A percentile compares a stretch with the other conserved stretches of the same genome.
These are phyloP conservation scores for Novumbra hubbsi DNA, from an alignment of 2,797 vertebrate species.

Conservation along the genomic window DNA sequence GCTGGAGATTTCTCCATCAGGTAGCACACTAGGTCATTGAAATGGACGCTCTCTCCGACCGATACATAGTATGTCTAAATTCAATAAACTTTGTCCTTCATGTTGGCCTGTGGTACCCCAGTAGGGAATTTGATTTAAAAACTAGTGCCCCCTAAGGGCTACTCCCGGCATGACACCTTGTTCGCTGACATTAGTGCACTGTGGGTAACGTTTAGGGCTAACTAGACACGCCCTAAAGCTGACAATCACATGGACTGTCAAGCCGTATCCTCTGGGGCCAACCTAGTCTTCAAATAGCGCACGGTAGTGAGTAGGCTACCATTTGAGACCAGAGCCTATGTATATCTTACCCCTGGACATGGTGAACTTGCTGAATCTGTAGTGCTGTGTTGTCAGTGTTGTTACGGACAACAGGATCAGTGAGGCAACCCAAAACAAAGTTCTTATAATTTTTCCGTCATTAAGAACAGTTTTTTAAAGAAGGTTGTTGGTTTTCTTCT, in stretches of 20 bases:
- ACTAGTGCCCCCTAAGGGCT: background rate
- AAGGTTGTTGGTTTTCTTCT: constrained; percentile 16
- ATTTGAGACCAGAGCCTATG: background rate
- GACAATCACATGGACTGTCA: constrained; percentile 59
- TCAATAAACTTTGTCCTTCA: too few relatives aligned
- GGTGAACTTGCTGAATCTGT: constrained; percentile 22
- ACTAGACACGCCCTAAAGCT: constrained; percentile 36
- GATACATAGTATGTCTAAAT: too few relatives aligned
- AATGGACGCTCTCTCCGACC: too few relatives aligned
- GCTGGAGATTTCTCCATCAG: too few relatives aligned
- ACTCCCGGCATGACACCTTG: constrained; percentile 3
- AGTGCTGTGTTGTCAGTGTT: constrained; percentile 24
- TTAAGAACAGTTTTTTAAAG: constrained; percentile 18
- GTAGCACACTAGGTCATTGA: too few relatives aligned
- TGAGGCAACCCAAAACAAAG: constrained; percentile 12
- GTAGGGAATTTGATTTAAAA: too few relatives aligned
- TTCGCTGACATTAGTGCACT: too few relatives aligned
- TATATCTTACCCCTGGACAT: constrained; percentile 35
- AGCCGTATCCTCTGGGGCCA: background rate
- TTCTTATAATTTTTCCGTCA: constrained; percentile 26
- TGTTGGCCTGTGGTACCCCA: too few relatives aligned
- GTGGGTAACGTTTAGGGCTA: constrained; percentile 14
- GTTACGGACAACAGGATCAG: constrained; percentile 21
- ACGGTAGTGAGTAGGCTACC: background rate
- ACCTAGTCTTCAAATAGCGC: background rate